Conservation (phyloP, 2,113 vertebrate genomes). For the Misgurnus mizolepis region DNA sequence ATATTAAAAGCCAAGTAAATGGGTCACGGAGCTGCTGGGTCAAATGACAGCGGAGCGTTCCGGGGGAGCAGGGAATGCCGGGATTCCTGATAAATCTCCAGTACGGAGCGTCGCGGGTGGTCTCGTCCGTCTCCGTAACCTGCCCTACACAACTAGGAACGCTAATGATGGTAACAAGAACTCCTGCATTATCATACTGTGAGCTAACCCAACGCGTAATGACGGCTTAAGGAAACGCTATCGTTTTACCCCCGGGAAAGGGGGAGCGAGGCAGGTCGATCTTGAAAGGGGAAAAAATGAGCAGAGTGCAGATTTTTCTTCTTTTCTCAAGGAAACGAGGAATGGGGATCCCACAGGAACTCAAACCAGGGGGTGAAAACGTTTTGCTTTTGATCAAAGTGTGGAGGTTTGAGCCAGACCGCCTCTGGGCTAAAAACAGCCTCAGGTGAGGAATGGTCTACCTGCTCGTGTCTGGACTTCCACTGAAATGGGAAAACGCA, state of each 20-base stretch:
- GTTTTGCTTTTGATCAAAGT: conserved; percentile 36
- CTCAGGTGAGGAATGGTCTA: conserved; percentile 28
- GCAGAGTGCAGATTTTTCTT: conserved; percentile 2
- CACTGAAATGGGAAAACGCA: background rate
- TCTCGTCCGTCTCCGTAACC: conserved; percentile 67
- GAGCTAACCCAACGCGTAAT: conserved; percentile 38
- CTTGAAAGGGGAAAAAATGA: conserved; percentile 11
- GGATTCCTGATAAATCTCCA: conserved; percentile 70
- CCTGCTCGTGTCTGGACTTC: background rate
- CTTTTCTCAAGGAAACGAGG: background rate
- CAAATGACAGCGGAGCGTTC: conserved; percentile 67
- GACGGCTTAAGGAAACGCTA: conserved; percentile 56
- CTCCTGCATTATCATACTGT: conserved; percentile 65
- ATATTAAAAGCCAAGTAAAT: conserved; percentile 40
- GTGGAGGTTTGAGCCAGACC: conserved; percentile 18
- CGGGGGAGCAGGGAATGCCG: conserved; percentile 60
- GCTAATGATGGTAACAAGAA: conserved; percentile 73
- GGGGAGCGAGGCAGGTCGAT: conserved; percentile 1
- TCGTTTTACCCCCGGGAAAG: conserved; percentile 58
- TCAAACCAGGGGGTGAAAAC: background rate
- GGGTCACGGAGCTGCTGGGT: conserved; percentile 62
- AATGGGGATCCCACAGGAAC: conserved; percentile 25
- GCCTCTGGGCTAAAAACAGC: conserved; percentile 3
- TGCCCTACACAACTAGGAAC: conserved; percentile 55
- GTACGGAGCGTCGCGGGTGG: conserved; percentile 70